Evolutionary conservation across 2,888 invertebrate genomes (phyloP), one percentile per base, ranked within the genome.

Genomic region (Ormyrus pomaceus): DNA sequence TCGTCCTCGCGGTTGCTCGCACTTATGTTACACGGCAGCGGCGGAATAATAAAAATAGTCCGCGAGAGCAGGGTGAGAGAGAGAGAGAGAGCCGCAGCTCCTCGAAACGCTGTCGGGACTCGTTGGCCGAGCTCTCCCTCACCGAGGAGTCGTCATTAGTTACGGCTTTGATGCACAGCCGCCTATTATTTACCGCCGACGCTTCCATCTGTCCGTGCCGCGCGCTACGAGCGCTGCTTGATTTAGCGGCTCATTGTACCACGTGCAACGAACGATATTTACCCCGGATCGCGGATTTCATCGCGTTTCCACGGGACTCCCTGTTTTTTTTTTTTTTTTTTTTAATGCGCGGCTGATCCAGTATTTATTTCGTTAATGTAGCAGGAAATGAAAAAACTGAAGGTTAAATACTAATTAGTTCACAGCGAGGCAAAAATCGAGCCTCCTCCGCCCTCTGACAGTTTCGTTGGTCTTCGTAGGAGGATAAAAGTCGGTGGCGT

Each of bases 101-200:
- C 64, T 65, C 45, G 13, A 45, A 53, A 86, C 84, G 83, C 83
- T 88, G 89, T 88, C 88, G 85, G 69, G 82, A 69, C 82, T 83
- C 82, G 83, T 85, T 86, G 84, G 77, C 79, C 81, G 84, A 83
- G 83, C 86, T 84, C 83, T 89, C 87, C 84, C 87, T 89, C 89
- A 89, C 83, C 84, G 80, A 84, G 86, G 87, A 86, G 87, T 85
- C 84, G 85, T 86, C 88, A 89, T 89, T 88, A 88, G 89, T 89
- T 88, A 88, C 87, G 86, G 87, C 88, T 89, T 88, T 89, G 87
- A 89, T 89, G 87, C 88, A 87, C 86, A 86, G 87, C 87, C 56
- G 66, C 7, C 61, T 86, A 87, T 88, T 88, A 88, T 88, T 89
- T 85, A 88, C 86, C 58, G 45, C 55, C 72, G 68, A 76, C 64